A percentile compares a stretch with the other conserved stretches of the same genome.
phyloP scores from a whole-genome alignment of 2,797 vertebrate genomes.

The Trachurus trachurus region DNA sequence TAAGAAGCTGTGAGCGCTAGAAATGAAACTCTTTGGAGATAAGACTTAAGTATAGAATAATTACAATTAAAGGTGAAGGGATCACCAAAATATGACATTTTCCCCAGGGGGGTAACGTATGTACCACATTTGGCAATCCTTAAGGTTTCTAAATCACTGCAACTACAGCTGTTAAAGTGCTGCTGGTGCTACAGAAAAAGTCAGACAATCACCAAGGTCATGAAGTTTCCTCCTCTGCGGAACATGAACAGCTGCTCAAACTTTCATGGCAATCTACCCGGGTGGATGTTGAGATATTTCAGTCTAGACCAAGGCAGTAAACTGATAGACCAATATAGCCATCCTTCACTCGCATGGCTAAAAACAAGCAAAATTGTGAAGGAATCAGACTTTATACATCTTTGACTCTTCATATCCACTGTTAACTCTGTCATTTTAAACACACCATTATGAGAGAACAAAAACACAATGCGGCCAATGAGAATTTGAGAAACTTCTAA shows the following conservation, averaged over 20 bases:
- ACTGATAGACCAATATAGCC: background rate
- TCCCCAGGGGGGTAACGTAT: background rate
- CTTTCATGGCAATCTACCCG: background rate
- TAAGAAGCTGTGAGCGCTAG: background rate
- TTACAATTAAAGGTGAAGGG: background rate
- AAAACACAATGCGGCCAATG: conserved; percentile 9
- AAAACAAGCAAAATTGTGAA: background rate
- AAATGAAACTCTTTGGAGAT: too few species aligned
- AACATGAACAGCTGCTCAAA: background rate
- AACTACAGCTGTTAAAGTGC: background rate
- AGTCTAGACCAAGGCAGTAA: background rate
- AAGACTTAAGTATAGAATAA: too few species aligned
- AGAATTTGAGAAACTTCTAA: conserved; percentile 25
- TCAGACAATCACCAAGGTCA: background rate
- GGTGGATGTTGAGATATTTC: background rate
- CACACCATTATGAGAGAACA: conserved; percentile 24
- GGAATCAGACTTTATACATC: background rate
- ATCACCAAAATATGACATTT: background rate
- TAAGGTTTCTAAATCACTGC: background rate
- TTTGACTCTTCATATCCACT: background rate
- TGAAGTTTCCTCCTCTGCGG: background rate
- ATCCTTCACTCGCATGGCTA: background rate
- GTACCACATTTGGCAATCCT: background rate
- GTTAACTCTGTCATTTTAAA: conserved; percentile 8
- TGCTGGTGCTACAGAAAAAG: background rate